Base-by-base conservation (phyloP, 2,888 invertebrate species). In the Lumbricus terrestris region DNA sequence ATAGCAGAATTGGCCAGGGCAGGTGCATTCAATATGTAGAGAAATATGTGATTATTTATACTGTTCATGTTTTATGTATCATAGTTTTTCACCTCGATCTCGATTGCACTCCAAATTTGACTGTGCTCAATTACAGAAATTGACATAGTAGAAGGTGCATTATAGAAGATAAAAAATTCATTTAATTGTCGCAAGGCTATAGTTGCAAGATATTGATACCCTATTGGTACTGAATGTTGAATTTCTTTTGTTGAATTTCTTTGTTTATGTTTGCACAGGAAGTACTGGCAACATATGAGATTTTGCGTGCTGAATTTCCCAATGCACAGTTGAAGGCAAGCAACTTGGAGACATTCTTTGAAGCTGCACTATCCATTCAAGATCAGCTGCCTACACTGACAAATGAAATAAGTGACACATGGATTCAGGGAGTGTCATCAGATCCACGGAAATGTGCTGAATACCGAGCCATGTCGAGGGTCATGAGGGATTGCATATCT, bases 341-440 rank as follows among this genome's bases (percentile, higher is more conserved):
- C 11, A 93, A 93, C 20, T 92, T 94, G 91, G 94, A 94, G 91
- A 91, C 92, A 38, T 94, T 93, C 91, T 92, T 93, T 37, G 88
- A 37, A 38, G 90, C 90, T n/a, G 88, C 91, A 83, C 35, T 37
- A 23, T 16, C 42, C n/a, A 89, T 90, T n/a, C 90, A 40, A 89
- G 47, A 38, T 33, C 90, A 89, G 38, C 90, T 92, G 23, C 91
- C 91, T 13, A 88, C 90, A 35, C 35, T 92, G 18, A 89, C 90
- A 34, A 82, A 89, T 37, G 92, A 92, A 82, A 89, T 94, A 35
- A 94, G 94, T 13, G 94, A 94, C 91, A 94, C 94, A 0, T 94
- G 94, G 94, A 94, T 94, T 35, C 93, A 93, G 91, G 94, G 94
- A 40, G 93, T 93, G 69, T 92, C 93, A 1, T 93, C 94, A 4